phyloP scores from a whole-genome alignment of 2,888 invertebrate genomes.

The Drosophila atripex region DNA sequence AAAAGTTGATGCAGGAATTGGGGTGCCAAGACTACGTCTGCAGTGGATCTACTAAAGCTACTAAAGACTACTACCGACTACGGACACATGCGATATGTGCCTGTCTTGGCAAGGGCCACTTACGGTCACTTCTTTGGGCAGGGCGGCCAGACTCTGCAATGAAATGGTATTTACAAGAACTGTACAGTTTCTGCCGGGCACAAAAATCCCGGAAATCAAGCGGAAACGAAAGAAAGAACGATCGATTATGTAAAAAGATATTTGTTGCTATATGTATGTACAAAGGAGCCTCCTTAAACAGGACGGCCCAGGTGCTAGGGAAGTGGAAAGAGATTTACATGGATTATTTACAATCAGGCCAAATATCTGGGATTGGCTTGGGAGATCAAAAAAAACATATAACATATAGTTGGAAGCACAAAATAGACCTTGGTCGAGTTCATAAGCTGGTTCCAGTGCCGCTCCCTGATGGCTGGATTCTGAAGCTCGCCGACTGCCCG shows the following conservation, averaged over 20 bases:
- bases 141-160: conserved; percentile 92
- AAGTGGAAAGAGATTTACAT: conserved; percentile 51
- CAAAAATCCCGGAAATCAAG: conserved; percentile 48
- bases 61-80: conserved; percentile 10
- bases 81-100: conserved; percentile 13
- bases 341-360: conserved; percentile 68
- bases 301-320: conserved; percentile 62
- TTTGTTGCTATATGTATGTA: conserved; percentile 65
- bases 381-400: conserved; percentile 26
- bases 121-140: conserved; percentile 92
- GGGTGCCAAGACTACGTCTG: conserved; percentile 16
- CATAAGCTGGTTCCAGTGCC: conserved; percentile 99
- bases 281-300: conserved; percentile 55
- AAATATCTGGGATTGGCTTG: conserved; percentile 43
- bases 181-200: conserved; percentile 73
- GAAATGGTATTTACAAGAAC: conserved; percentile 83
- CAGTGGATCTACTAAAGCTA: conserved; percentile 14
- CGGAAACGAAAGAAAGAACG: conserved; percentile 48
- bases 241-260: conserved; percentile 34
- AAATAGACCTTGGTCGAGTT: conserved; percentile 93
- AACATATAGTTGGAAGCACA: conserved; percentile 30
- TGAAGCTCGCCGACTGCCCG: conserved; percentile 97
- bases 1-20: accelerated
- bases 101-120: conserved; percentile 82
- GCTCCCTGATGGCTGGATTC: conserved; percentile 97